Evolutionary conservation across 2,888 invertebrate genomes (phyloP).

Genomic region (Syrphus vitripennis): DNA sequence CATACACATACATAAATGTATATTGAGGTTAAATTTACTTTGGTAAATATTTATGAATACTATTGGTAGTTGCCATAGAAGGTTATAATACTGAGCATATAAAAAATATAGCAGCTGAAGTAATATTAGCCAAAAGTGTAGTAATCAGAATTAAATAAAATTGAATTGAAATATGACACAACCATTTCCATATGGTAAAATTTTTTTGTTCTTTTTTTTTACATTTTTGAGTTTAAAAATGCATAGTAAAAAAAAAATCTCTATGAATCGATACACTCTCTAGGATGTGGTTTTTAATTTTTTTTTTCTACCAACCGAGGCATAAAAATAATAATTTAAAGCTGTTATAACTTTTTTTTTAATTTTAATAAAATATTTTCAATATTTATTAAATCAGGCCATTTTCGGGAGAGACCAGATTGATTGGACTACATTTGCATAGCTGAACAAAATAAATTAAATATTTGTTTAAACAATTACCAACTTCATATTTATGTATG

Average conservation of each 20-base stretch:
- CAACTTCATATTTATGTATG: no score
- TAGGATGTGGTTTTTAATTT: conserved; percentile 8
- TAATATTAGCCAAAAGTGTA: conserved; percentile 57
- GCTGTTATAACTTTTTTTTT: no score
- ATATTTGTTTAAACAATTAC: not conserved
- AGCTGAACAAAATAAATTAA: not conserved
- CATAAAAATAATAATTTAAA: no score
- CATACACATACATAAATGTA: not conserved
- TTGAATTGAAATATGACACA: conserved; percentile 54
- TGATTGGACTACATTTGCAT: not conserved
- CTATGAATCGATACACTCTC: not conserved
- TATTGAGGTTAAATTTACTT: not conserved
- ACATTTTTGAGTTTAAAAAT: not conserved
- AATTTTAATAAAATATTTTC: conserved; percentile 45
- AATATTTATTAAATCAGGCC: conserved; percentile 37
- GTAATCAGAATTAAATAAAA: conserved; percentile 68
- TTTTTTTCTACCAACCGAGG: no score
- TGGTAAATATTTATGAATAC: conserved; percentile 64
- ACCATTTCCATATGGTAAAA: conserved; percentile 7
- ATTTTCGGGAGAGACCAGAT: conserved; percentile 15
- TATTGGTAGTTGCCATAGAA: no score
- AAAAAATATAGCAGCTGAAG: conserved; percentile 26
- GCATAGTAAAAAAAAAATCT: not conserved
- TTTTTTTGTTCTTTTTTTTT: not conserved
- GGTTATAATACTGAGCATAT: no score